phyloP scores from a whole-genome alignment of 2,113 vertebrate genomes.

The Pedionomus torquatus region DNA sequence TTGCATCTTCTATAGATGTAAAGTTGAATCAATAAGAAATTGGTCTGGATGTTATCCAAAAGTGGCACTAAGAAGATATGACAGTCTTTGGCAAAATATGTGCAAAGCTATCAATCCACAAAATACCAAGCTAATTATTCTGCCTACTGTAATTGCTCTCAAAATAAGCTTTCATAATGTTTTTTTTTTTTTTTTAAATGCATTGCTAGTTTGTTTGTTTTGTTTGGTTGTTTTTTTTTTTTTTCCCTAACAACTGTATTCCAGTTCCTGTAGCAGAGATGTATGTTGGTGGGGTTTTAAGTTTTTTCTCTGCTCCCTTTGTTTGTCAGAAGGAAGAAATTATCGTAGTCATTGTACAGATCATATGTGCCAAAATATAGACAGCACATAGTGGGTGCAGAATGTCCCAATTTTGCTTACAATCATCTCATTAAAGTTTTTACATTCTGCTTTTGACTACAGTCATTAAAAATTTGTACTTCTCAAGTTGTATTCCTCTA shows the following conservation, averaged over 20 bases:
- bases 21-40: neutral
- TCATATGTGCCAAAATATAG: neutral
- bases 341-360: neutral
- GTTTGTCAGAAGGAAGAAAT: neutral
- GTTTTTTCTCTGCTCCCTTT: neutral
- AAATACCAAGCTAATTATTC: conserved; percentile 12
- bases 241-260: neutral
- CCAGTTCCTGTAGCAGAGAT: neutral
- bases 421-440: neutral
- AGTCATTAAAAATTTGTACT: neutral
- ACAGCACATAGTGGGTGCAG: neutral
- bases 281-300: neutral
- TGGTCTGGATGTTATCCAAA: neutral
- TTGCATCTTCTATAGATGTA: neutral
- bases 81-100: neutral
- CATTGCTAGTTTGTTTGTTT: neutral
- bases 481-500: neutral
- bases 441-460: neutral
- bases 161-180: neutral
- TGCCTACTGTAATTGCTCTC: neutral
- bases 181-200: neutral
- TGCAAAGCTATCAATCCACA: neutral
- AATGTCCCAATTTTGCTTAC: neutral
- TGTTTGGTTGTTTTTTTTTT: no score
- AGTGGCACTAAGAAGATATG: neutral